Evolutionary conservation across 2,888 invertebrate species (phyloP).

Genomic region (Augochlorella aurata): DNA sequence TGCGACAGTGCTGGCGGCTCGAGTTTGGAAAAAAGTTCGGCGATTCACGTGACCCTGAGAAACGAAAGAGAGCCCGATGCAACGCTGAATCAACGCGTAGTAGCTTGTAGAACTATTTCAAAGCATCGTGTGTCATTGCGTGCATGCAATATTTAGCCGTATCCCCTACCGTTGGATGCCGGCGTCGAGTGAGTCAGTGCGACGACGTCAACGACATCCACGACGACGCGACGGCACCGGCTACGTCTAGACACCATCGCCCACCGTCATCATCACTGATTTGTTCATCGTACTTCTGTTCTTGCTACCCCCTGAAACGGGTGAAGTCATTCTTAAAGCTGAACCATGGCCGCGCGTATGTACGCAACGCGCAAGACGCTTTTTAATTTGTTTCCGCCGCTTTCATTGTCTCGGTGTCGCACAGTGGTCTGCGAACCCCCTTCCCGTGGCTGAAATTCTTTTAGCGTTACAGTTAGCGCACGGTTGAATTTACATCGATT

Average conservation of each 20-base stretch:
- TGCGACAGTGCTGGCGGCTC: background rate
- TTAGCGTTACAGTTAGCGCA: too few relatives aligned
- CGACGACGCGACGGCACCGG: constrained; percentile 58
- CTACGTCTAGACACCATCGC: constrained; percentile 73
- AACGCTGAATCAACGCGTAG: constrained; percentile 64
- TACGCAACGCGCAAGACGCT: background rate
- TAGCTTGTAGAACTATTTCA: constrained; percentile 73
- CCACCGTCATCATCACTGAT: constrained; percentile 72
- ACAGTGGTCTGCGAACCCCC: too few relatives aligned
- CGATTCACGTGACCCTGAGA: constrained; percentile 59
- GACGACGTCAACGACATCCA: constrained; percentile 65
- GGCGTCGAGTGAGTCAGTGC: constrained; percentile 76
- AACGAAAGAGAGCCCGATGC: constrained; percentile 50
- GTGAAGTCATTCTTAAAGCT: constrained; percentile 62
- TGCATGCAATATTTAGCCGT: constrained; percentile 78
- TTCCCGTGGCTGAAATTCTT: too few relatives aligned
- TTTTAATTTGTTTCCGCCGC: background rate
- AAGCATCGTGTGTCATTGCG: constrained; percentile 76
- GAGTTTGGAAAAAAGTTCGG: background rate
- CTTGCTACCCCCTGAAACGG: constrained; percentile 60
- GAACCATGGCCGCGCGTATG: background rate
- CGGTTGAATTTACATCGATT: too few relatives aligned
- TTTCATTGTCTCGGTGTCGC: too few relatives aligned
- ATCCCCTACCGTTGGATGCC: constrained; percentile 59
- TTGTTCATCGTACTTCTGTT: constrained; percentile 62